Conservation (phyloP, 2,113 vertebrate species). For the Rousettus leschenaultii region DNA sequence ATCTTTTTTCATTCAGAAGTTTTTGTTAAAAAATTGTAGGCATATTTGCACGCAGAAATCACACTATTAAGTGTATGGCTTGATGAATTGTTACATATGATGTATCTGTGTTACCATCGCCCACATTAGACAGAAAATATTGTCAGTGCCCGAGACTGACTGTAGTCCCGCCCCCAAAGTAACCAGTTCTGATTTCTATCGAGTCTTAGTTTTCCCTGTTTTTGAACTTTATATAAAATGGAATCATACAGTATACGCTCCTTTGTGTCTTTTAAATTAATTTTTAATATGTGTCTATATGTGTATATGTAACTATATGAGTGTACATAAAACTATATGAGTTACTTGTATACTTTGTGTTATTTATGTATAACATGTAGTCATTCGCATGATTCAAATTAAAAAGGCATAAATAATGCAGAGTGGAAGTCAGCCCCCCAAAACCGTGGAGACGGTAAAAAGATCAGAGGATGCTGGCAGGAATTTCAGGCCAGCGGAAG, state of each 20-base stretch:
- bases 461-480: background rate
- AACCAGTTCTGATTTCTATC: background rate
- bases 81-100: background rate
- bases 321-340: background rate
- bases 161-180: background rate
- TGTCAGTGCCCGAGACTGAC: too few relatives aligned
- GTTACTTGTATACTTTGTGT: background rate
- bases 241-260: background rate
- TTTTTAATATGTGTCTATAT: background rate
- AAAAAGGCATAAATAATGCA: background rate
- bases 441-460: background rate
- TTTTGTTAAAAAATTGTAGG: background rate
- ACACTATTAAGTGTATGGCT: background rate
- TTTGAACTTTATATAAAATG: background rate
- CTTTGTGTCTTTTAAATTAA: constrained; percentile 6
- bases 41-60: background rate
- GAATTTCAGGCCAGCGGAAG: background rate
- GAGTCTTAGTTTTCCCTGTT: background rate
- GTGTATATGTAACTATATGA: too few relatives aligned
- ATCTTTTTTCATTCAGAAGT: background rate
- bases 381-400: background rate
- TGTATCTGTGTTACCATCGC: background rate
- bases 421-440: background rate
- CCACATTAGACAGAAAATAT: background rate
- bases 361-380: background rate